Evolutionary conservation across 2,113 vertebrate species (phyloP).

Genomic region (Serilophus lunatus): DNA sequence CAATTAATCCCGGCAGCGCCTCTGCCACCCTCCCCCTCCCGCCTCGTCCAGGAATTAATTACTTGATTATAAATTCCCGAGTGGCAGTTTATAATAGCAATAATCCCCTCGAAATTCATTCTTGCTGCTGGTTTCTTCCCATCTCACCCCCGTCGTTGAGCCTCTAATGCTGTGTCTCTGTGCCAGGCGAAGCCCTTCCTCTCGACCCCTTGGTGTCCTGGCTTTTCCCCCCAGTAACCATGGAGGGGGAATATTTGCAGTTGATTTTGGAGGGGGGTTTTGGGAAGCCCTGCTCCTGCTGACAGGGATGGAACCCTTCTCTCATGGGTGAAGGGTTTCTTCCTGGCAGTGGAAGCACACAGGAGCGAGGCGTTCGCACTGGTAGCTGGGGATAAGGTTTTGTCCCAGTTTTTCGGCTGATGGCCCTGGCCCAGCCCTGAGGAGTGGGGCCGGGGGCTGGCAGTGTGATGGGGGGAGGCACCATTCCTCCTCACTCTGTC

Average conservation of each 20-base stretch:
- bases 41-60: slow-evolving; percentile 67
- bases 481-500: neutral
- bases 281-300: neutral
- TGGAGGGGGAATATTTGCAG: neutral
- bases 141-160: accelerated
- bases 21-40: slow-evolving; percentile 42
- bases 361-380: accelerated
- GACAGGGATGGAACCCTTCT: neutral
- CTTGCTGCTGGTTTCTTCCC: neutral
- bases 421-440: neutral
- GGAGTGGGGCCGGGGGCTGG: neutral
- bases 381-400: neutral
- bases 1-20: slow-evolving; percentile 50
- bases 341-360: neutral
- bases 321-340: neutral
- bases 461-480: neutral
- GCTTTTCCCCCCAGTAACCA: neutral
- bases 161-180: accelerated
- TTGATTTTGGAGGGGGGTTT: neutral
- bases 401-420: neutral
- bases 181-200: neutral
- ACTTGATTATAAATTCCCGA: slow-evolving; percentile 65
- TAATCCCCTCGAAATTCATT: slow-evolving; percentile 60
- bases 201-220: accelerated
- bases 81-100: slow-evolving; percentile 50